Evolutionary conservation across 2,113 vertebrate genomes (phyloP), one percentile per base, ranked within the genome.

Genomic region (Murina feae): DNA sequence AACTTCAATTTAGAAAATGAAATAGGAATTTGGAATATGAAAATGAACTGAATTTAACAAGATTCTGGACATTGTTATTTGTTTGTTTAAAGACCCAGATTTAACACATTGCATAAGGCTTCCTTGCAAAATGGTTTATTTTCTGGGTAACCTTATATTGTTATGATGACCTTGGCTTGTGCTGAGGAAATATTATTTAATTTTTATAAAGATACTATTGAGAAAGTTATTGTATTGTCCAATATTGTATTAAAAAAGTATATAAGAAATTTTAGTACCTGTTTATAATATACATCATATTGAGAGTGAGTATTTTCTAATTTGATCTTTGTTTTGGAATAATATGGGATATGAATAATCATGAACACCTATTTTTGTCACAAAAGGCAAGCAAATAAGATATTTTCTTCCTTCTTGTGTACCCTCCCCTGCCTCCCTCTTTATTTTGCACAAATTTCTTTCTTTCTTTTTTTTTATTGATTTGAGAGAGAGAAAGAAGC

Each of bases 311-410:
- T 82, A 65, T 78, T 93, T 92, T 93, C 18, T 92, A 28, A 94
- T 83, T 74, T 89, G 10, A 39, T 86, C 55, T 91, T 89, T 95
- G 47, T 89, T 86, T 66, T 91, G 76, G 76, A 58, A 65, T 69
- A 82, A 94, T 25, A 60, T 78, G 17, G 47, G 9, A 12, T 63
- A 42, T 89, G 86, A 81, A 76, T 75, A 95, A 60, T 28, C 8
- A 71, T 47, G 9, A 55, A 81, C 69, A 16, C 30, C 32, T 84
- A 91, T 49, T 76, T 81, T 74, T 95, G 60, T 21, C 75, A 66
- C n/a, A 72, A 53, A 96, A 69, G 18, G 20, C 42, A 72, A 90
- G 4, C 37, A 89, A 37, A 47, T 81, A 58, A 86, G 53, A 69
- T 39, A 13, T 18, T 80, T 65, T 86, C 37, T 92, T 78, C 39